Conservation (phyloP, 2,113 vertebrate species). For the Barbus barbus region DNA sequence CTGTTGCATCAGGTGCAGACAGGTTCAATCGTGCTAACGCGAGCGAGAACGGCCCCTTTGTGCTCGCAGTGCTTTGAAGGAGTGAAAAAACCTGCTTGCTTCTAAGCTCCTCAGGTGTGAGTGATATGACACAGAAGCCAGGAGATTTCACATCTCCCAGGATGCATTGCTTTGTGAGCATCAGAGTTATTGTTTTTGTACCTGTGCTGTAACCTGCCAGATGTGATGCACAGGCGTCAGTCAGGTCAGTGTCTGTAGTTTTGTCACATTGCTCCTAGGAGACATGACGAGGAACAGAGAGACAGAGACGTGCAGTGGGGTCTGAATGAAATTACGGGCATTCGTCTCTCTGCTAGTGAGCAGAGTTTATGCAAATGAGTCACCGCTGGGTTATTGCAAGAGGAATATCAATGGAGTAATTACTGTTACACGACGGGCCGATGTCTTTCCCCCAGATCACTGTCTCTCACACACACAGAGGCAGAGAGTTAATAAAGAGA, state of each 20-base stretch:
- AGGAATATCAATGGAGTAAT: constrained; percentile 94
- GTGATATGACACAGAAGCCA: neutral
- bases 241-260: neutral
- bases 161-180: neutral
- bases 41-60: neutral
- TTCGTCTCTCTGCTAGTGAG: constrained; percentile 73
- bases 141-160: neutral
- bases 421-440: constrained; percentile 84
- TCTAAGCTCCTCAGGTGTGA: constrained; percentile 44
- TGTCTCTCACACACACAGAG: neutral
- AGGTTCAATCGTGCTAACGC: constrained; percentile 50
- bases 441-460: constrained; percentile 47
- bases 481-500: constrained; percentile 50
- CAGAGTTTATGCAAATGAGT: constrained; percentile 88
- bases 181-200: neutral
- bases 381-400: constrained; percentile 86
- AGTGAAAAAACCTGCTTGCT: constrained; percentile 21
- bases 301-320: constrained; percentile 62
- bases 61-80: constrained; percentile 49
- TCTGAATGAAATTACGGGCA: constrained; percentile 82
- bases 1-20: constrained; percentile 48
- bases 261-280: neutral
- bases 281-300: constrained; percentile 15
- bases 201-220: too few relatives aligned
- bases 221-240: neutral